Base-by-base conservation (phyloP, 2,113 vertebrate species). In the Cathartes aura region DNA sequence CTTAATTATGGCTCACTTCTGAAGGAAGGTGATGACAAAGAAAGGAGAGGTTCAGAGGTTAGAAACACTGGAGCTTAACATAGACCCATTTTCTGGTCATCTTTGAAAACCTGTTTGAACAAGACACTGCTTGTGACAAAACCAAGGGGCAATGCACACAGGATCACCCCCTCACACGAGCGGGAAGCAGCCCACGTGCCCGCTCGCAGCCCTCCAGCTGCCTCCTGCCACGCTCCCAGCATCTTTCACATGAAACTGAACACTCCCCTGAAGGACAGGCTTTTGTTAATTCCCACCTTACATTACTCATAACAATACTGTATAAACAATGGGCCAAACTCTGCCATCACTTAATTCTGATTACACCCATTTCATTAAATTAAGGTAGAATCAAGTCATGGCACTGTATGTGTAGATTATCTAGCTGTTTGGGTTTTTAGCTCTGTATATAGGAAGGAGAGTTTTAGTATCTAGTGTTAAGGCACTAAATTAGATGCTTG, bases 381-480 rank as follows among this genome's bases (percentile, higher is more conserved):
- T 30, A 83, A 60, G 43, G 48, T 63, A 66, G 48, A 91, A 70
- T 21, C 26, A 56, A 50, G 36, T 47, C 53, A 68, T 30, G 14
- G 26, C 14, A 84, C 20, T 0, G 0, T n/a, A 73, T 3, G 12
- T 27, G 11, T 32, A 64, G 27, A 27, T 70, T 19, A n/a, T 23
- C 40, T 6, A 62, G 12, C 45, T 78, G 11, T n/a, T 56, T 30
- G 12, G 3, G 14, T 6, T 13, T 63, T 84, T 52, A 56, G 36
- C 59, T 60, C 29, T 20, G 38, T 38, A 14, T 18, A 29, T 5
- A 53, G 50, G 45, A 90, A 92, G 38, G 32, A 59, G 12, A 10
- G 16, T 3, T 45, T 84, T 52, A 85, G 8, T 45, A 78, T 36
- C 32, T 50, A n/a, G 45, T 10, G 12, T n/a, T 78, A 78, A 30